Evolutionary conservation across 2,113 vertebrate species (phyloP).

Genomic region (Chloropsis hardwickii): DNA sequence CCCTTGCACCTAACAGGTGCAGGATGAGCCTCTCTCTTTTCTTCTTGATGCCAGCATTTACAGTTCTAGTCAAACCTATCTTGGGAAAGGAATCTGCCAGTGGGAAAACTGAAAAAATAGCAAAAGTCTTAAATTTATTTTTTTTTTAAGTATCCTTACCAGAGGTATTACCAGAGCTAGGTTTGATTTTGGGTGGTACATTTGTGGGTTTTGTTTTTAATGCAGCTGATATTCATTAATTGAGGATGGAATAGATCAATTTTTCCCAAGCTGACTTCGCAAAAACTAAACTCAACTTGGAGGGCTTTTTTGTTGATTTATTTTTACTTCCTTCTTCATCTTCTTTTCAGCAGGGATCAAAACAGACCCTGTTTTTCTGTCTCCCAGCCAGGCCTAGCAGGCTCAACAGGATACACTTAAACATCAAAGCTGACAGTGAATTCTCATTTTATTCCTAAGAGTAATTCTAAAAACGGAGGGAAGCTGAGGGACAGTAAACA

Average conservation of each 20-base stretch:
- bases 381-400: neutral
- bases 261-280: neutral
- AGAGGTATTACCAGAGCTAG: neutral
- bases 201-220: neutral
- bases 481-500: neutral
- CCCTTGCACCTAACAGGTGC: neutral
- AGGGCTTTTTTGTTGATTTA: neutral
- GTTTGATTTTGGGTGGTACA: neutral
- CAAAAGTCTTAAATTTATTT: neutral
- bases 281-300: neutral
- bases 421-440: constrained; percentile 17
- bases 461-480: neutral
- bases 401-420: neutral
- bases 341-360: constrained; percentile 1
- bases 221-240: neutral
- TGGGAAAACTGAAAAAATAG: neutral
- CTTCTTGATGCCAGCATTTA: neutral
- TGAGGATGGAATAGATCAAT: neutral
- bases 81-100: neutral
- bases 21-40: neutral
- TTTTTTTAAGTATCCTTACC: neutral
- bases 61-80: neutral
- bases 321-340: neutral
- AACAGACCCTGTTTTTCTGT: neutral
- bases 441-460: constrained; percentile 13